phyloP scores from a whole-genome alignment of 2,113 vertebrate genomes.

The Halcyon malimbica region DNA sequence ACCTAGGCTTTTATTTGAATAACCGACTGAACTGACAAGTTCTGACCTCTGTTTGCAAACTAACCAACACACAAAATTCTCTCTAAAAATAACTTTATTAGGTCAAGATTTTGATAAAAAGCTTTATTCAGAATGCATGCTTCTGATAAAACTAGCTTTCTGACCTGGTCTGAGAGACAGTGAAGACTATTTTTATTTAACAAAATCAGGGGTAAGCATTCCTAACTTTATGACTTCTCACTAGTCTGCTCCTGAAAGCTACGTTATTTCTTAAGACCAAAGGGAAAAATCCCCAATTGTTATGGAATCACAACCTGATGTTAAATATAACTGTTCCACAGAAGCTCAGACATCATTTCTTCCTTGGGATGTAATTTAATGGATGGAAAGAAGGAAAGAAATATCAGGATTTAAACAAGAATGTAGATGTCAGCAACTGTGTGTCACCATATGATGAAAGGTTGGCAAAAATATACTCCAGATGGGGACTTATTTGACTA shows the following conservation, averaged over 20 bases:
- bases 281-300: fast-evolving
- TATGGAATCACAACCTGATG: neutral
- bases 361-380: neutral
- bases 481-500: neutral
- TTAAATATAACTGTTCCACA: neutral
- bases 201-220: neutral
- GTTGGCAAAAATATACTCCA: neutral
- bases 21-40: neutral
- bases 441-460: neutral
- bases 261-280: neutral
- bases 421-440: neutral
- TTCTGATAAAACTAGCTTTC: neutral
- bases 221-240: neutral
- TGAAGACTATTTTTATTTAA: neutral
- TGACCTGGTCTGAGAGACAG: neutral
- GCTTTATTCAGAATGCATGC: neutral
- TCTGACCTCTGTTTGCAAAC: neutral
- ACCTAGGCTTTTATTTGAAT: neutral
- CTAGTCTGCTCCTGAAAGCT: neutral
- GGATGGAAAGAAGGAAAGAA: neutral
- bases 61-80: neutral
- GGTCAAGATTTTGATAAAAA: neutral
- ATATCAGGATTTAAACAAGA: neutral
- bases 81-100: neutral
- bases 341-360: neutral